These are phyloP conservation scores for Unio pictorum DNA, from an alignment of 2,888 invertebrate species.

Conservation along the genomic window DNA sequence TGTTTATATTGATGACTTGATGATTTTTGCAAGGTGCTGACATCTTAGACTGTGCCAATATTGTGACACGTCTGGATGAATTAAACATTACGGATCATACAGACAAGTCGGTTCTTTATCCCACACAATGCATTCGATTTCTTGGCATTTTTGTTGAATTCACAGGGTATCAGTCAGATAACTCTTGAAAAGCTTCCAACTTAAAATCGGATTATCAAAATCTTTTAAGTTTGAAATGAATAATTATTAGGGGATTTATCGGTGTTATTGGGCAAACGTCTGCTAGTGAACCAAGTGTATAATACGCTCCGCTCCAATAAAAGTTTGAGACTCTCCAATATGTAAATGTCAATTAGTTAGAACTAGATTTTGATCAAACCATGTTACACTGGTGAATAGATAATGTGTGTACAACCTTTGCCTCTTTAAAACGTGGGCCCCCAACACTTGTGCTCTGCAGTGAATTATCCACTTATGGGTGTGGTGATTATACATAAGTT, in stretches of 20 bases:
- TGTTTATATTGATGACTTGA: too few relatives aligned
- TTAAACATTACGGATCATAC: too few relatives aligned
- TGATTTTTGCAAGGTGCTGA: too few relatives aligned
- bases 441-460: slow-evolving; percentile 4
- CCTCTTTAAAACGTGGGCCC: not conserved
- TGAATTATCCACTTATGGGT: slow-evolving; percentile 13
- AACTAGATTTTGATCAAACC: slow-evolving; percentile 15
- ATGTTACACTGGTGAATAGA: slow-evolving; percentile 19
- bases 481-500: slow-evolving; percentile 4
- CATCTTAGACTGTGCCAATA: too few relatives aligned
- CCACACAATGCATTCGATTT: slow-evolving; percentile 12
- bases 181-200: not conserved
- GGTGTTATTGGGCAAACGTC: slow-evolving; percentile 17
- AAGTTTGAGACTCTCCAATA: slow-evolving; percentile 8
- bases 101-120: too few relatives aligned
- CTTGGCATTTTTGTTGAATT: slow-evolving; percentile 20
- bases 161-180: slow-evolving; percentile 14
- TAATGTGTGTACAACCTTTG: not conserved
- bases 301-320: slow-evolving; percentile 13
- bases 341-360: slow-evolving; percentile 4
- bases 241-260: slow-evolving; percentile 7
- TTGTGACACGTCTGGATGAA: too few relatives aligned
- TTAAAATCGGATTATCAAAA: too few relatives aligned
- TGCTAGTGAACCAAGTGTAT: slow-evolving; percentile 7
- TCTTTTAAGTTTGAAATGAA: not conserved